Evolutionary conservation across 2,888 invertebrate genomes (phyloP).

Genomic region (Zele albiditarsus): DNA sequence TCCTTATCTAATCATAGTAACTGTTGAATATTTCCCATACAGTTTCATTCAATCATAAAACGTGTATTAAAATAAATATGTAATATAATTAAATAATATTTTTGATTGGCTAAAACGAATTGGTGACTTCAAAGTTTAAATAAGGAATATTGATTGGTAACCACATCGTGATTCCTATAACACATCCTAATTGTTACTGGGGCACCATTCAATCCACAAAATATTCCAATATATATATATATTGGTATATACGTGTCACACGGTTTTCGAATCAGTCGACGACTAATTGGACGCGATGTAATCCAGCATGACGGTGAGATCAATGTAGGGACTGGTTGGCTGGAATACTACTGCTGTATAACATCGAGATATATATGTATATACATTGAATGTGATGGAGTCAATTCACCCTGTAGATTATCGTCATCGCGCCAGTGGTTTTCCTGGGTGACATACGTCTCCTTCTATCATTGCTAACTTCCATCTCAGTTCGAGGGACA

Average conservation of each 20-base stretch:
- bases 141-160: not conserved
- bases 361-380: not conserved
- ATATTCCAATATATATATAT: slow-evolving; percentile 6
- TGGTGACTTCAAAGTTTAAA: not conserved
- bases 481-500: slow-evolving; percentile 6
- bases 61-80: too few relatives aligned
- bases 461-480: not conserved
- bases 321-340: slow-evolving; percentile 26
- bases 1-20: too few relatives aligned
- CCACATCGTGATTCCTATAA: not conserved
- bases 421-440: slow-evolving; percentile 45
- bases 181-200: not conserved
- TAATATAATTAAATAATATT: too few relatives aligned
- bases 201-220: not conserved
- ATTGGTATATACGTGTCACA: slow-evolving; percentile 6
- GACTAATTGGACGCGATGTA: slow-evolving; percentile 50
- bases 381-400: slow-evolving; percentile 39
- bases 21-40: too few relatives aligned
- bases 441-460: slow-evolving; percentile 47
- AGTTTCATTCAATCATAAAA: too few relatives aligned
- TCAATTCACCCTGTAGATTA: slow-evolving; percentile 48
- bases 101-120: not conserved
- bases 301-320: slow-evolving; percentile 41
- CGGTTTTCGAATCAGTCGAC: slow-evolving; percentile 37
- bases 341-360: slow-evolving; percentile 23